Evolutionary conservation across 1,140 invertebrate genomes (phyloP).

Genomic region (Drosophila kepulauana): DNA sequence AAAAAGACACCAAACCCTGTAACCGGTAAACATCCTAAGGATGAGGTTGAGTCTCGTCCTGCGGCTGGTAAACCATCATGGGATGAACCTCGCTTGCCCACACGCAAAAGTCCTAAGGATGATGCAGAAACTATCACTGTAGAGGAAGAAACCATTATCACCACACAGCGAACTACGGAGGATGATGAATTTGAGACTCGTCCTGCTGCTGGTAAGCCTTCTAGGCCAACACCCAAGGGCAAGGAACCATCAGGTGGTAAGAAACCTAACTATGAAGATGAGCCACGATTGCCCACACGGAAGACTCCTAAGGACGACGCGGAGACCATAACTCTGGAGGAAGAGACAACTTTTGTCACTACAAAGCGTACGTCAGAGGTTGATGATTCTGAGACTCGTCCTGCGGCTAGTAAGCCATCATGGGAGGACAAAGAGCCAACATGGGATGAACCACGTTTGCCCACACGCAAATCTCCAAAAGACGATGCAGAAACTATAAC

Average conservation of each 20-base stretch:
- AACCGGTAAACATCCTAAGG: conserved; percentile 5
- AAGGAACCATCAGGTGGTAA: neutral
- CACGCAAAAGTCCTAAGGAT: neutral
- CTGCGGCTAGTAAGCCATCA: neutral
- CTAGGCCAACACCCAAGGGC: neutral
- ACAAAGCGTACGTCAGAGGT: neutral
- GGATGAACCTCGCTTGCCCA: conserved; percentile 1
- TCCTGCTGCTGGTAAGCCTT: conserved; percentile 10
- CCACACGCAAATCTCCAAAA: neutral
- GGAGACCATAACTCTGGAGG: neutral
- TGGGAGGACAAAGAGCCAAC: conserved; percentile 8
- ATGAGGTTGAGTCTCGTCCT: conserved; percentile 5
- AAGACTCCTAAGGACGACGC: neutral
- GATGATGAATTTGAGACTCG: neutral
- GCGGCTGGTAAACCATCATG: conserved; percentile 10
- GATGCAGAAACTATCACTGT: conserved; percentile 4
- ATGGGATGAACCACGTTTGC: neutral
- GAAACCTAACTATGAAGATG: neutral
- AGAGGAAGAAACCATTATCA: neutral
- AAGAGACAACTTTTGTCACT: neutral
- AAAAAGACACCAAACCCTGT: neutral
- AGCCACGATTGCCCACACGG: conserved; percentile 3
- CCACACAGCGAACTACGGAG: neutral
- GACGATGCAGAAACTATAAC: neutral
- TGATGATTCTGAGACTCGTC: neutral